phyloP scores from a whole-genome alignment of 1,140 invertebrate genomes.

The Drepana arcuata region DNA sequence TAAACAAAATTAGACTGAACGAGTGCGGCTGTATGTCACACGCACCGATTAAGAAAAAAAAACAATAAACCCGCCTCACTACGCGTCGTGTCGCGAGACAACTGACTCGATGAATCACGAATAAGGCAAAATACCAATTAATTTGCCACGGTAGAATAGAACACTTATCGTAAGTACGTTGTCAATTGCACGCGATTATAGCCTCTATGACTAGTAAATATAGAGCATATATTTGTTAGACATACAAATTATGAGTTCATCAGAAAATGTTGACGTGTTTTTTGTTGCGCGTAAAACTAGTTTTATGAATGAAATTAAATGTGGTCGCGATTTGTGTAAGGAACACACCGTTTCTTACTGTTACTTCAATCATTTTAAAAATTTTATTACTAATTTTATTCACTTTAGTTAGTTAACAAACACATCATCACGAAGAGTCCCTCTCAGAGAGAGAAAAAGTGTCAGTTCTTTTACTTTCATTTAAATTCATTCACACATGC shows the following conservation, averaged over 20 bases:
- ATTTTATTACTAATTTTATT: no score
- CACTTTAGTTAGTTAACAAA: no score
- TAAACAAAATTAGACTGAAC: conserved; percentile 11
- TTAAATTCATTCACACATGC: no score
- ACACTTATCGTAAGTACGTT: no score
- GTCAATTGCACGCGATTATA: background rate
- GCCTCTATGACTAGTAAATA: background rate
- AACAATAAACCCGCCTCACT: conserved; percentile 8
- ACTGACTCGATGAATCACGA: conserved; percentile 54
- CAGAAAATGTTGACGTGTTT: background rate
- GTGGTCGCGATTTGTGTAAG: no score
- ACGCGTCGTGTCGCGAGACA: conserved; percentile 12
- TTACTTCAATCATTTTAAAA: no score
- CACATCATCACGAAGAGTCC: no score
- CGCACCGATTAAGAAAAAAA: conserved; percentile 13
- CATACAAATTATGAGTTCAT: background rate
- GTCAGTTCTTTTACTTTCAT: no score
- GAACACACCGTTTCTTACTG: no score
- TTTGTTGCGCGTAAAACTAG: background rate
- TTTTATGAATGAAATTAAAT: background rate
- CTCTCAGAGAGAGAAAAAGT: no score
- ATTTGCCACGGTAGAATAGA: no score
- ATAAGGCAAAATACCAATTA: conserved; percentile 61
- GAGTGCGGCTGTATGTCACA: conserved; percentile 8
- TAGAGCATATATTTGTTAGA: background rate